Conservation (phyloP, 2,888 invertebrate genomes). For the Clostera curtula region DNA sequence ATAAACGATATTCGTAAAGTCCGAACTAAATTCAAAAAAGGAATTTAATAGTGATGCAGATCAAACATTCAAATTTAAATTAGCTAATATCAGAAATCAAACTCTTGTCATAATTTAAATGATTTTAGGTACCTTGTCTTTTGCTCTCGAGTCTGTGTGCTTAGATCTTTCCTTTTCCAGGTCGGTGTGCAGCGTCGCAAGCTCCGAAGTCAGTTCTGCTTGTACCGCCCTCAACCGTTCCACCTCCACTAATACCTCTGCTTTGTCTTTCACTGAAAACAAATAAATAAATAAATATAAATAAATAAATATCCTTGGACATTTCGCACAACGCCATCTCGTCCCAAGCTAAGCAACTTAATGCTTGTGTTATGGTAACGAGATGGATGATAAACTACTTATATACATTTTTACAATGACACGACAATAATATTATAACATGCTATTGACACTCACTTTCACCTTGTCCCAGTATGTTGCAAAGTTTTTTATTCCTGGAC, state of each 20-base stretch:
- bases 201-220: constrained; percentile 82
- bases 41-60: no score
- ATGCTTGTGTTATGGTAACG: no score
- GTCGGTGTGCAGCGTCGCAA: constrained; percentile 79
- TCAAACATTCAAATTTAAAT: no score
- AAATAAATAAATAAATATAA: constrained; percentile 2
- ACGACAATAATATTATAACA: constrained; percentile 1
- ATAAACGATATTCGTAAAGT: no score
- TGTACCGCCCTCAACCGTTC: constrained; percentile 81
- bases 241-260: constrained; percentile 82
- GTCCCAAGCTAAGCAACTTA: no score
- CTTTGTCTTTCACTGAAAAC: constrained; percentile 86
- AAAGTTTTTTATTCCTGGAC: constrained; percentile 81
- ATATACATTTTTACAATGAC: no score
- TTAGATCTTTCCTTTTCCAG: constrained; percentile 86
- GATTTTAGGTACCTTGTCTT: constrained; percentile 53
- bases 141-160: constrained; percentile 71
- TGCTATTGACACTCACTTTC: constrained; percentile 76
- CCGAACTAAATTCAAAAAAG: no score
- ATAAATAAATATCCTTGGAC: no score
- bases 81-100: no score
- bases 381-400: no score
- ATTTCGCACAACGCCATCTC: no score
- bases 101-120: no score
- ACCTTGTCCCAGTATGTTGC: constrained; percentile 80